Percentiles rank a stretch among this genome's conserved stretches.
phyloP scores from a whole-genome alignment of 2,113 vertebrate genomes.

The Serinus canaria region DNA sequence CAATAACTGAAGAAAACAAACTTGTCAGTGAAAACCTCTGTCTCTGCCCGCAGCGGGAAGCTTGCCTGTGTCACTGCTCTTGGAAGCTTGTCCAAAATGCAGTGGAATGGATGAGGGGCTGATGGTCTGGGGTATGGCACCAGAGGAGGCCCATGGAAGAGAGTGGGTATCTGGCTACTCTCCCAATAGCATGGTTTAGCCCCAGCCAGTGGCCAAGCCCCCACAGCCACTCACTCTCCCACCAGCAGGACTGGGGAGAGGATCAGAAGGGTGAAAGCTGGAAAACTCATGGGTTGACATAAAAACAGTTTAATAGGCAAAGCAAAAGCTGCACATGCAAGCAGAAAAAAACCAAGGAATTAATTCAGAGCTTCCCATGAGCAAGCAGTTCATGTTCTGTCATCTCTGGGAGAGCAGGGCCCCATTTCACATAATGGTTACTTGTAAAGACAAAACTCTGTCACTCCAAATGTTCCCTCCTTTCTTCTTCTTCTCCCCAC shows the following conservation, averaged over 20 bases:
- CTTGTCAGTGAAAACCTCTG: not conserved
- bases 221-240: fast-evolving
- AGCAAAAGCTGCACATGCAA: not conserved
- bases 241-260: not conserved
- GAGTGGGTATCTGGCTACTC: too few species aligned
- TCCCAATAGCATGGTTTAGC: too few species aligned
- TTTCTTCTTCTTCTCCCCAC: not conserved
- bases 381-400: not conserved
- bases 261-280: not conserved
- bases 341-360: not conserved
- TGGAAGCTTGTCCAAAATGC: not conserved
- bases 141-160: fast-evolving
- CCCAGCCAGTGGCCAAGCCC: not conserved
- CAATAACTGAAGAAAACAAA: fast-evolving
- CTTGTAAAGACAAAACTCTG: not conserved
- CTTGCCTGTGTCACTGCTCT: not conserved
- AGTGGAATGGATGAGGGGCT: not conserved
- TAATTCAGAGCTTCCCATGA: not conserved
- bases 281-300: not conserved
- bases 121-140: not conserved
- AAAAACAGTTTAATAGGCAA: not conserved
- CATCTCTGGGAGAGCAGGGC: not conserved
- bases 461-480: not conserved
- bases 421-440: not conserved
- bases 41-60: not conserved